Base-by-base conservation (phyloP, 2,888 invertebrate species). In the Cerastoderma edule region DNA sequence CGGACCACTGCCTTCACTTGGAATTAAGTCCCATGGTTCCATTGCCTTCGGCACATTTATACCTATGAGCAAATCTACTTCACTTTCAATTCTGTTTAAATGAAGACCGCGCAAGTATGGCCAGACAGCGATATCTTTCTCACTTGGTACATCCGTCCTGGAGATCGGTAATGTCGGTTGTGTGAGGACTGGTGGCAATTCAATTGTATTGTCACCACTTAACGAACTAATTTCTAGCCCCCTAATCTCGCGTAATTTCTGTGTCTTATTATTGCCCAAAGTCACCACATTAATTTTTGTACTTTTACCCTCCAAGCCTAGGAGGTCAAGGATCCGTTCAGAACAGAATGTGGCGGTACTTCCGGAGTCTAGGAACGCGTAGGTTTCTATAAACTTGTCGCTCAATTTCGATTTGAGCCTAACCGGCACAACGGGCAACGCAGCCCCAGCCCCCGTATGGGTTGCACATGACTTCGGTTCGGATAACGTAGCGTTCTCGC, bases 381-480 rank as follows among this genome's bases (percentile, higher is more conserved):
- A 75, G 5, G 76, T 80, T 30, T 72, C 67, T 19, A 80, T 13
- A 57, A 27, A 50, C 19, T 46, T 44, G 53, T 39, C 28, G 22
- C 39, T 39, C 32, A 27, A 35, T 46, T 72, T 68, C 3, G 39
- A n/a, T 33, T 66, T 72, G 10, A 75, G 27, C 28, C 72, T 72
- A 6, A 79, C 79, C 8, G 69, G 75, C 10, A 72, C 39, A 19
- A 80, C 92, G 53, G 91, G 94, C 30, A 93, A 32, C 1, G 66
- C 75, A 60, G 35, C n/a, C n/a, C 53, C 33, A 46, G 46, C 64
- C 64, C 64, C 44, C 46, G 46, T 64, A 24, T 13, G 30, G 33
- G 39, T 32, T 13, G 22, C 24, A 53, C 44, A 16, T 30, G 19
- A 10, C 3, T 16, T 54, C 2, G 24, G 6, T n/a, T 53, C n/a